Percentiles rank a stretch among this genome's conserved stretches.
Evolutionary conservation across 2,888 invertebrate species (phyloP).

Genomic region (Abrostola tripartita): DNA sequence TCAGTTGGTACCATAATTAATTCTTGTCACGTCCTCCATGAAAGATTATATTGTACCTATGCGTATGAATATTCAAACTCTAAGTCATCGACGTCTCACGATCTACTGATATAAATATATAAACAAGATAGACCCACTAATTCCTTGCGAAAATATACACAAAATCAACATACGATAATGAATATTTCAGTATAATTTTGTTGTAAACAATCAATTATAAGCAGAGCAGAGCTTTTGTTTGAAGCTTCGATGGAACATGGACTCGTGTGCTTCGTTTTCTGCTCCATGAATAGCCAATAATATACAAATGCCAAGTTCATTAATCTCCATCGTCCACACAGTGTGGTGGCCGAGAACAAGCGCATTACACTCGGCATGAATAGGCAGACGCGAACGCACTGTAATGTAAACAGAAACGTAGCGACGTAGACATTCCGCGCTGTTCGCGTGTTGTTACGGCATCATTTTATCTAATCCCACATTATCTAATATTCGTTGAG

Average conservation of each 20-base stretch:
- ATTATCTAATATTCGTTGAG: slow-evolving; percentile 81
- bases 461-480: slow-evolving; percentile 71
- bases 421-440: slow-evolving; percentile 45
- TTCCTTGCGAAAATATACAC: slow-evolving; percentile 32
- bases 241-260: slow-evolving; percentile 24
- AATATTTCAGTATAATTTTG: background rate
- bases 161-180: slow-evolving; percentile 13
- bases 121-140: slow-evolving; percentile 41
- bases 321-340: slow-evolving; percentile 47
- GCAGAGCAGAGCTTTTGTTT: slow-evolving; percentile 8
- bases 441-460: slow-evolving; percentile 58
- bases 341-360: slow-evolving; percentile 34
- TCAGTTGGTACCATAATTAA: slow-evolving; percentile 59
- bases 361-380: slow-evolving; percentile 37
- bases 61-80: slow-evolving; percentile 73
- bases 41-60: slow-evolving; percentile 62
- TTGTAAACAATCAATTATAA: slow-evolving; percentile 1
- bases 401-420: slow-evolving; percentile 55
- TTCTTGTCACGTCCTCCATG: slow-evolving; percentile 63
- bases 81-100: slow-evolving; percentile 46
- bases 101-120: slow-evolving; percentile 43
- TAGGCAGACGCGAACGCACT: slow-evolving; percentile 50
- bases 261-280: slow-evolving; percentile 35
- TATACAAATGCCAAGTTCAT: slow-evolving; percentile 53
- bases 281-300: slow-evolving; percentile 50